phyloP scores from a whole-genome alignment of 1,140 invertebrate species.

The Ladona fulva region DNA sequence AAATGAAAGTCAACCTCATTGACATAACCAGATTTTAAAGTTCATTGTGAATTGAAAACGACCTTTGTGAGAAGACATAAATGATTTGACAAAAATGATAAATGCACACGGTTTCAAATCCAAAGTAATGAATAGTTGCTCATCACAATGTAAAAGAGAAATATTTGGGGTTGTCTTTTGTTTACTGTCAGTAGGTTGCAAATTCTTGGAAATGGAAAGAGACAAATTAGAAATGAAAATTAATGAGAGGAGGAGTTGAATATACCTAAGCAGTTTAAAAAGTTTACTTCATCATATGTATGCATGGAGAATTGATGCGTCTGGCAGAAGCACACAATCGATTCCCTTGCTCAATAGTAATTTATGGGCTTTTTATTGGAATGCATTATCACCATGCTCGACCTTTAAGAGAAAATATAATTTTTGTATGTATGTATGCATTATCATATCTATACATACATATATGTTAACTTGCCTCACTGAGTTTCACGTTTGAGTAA shows the following conservation, averaged over 20 bases:
- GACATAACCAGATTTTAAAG: neutral
- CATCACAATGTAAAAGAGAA: slow-evolving; percentile 1
- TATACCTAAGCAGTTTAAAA: slow-evolving; percentile 9
- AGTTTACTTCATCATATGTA: neutral
- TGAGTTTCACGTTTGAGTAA: neutral
- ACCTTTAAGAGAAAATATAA: neutral
- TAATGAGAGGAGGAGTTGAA: slow-evolving; percentile 5
- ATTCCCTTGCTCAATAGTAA: neutral
- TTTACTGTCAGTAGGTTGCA: neutral
- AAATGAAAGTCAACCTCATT: slow-evolving; percentile 5
- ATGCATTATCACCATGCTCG: neutral
- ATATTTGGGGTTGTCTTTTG: slow-evolving; percentile 1
- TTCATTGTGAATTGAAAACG: neutral
- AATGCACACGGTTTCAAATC: neutral
- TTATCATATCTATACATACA: neutral
- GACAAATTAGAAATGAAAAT: neutral
- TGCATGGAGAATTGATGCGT: neutral
- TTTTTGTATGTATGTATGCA: neutral
- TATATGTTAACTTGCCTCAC: neutral
- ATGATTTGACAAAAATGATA: neutral
- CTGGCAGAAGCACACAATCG: neutral
- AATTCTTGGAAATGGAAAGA: neutral
- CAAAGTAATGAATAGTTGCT: neutral
- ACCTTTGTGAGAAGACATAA: neutral
- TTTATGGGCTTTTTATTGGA: neutral